Evolutionary conservation across 2,888 invertebrate species (phyloP), one percentile per base, ranked within the genome.

Genomic region (Nephrotoma guestfalica): DNA sequence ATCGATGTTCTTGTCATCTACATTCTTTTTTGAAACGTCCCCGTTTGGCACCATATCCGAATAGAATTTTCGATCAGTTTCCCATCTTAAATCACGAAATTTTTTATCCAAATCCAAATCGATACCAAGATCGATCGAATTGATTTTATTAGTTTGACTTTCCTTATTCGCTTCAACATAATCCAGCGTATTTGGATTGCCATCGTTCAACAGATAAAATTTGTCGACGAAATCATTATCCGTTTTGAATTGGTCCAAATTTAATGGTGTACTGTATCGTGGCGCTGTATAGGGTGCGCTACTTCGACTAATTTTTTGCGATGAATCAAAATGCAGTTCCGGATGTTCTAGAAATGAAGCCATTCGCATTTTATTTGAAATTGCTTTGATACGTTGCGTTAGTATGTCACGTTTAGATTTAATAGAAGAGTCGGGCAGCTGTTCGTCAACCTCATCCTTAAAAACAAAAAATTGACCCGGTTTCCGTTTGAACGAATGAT

Each of bases 171-270:
- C 41, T 11, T 87, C 86, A 57, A 41, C 57, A 57, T 42, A 1
- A 9, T 11, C 11, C 30, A 18, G 9, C 30, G 83, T 4, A 83
- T 43, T 83, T 11, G 40, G 18, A 51, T 87, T 88, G 4, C 88
- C 89, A 85, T 88, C 88, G 43, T 88, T 88, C 2, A 88, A 85
- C 0, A 88, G 86, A 86, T 88, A 88, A 87, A 86, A 88, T 43
- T 88, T 88, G 85, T 88, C 88, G 6, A 88, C 7, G 41, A 88
- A 88, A 45, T 88, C 88, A 45, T 88, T 88, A 83, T 87, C 87
- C 4, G 15, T 57, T 40, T 86, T 86, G 71, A 30, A 30, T 30
- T 71, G 71, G 30, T 30, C 71, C 30, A 71, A 30, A 71, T 71
- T 71, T 30, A 71, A 30, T 30, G 71, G 30, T 9, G 71, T 4